Evolutionary conservation across 2,113 vertebrate genomes (phyloP).

Genomic region (Genyomyrus donnyi): DNA sequence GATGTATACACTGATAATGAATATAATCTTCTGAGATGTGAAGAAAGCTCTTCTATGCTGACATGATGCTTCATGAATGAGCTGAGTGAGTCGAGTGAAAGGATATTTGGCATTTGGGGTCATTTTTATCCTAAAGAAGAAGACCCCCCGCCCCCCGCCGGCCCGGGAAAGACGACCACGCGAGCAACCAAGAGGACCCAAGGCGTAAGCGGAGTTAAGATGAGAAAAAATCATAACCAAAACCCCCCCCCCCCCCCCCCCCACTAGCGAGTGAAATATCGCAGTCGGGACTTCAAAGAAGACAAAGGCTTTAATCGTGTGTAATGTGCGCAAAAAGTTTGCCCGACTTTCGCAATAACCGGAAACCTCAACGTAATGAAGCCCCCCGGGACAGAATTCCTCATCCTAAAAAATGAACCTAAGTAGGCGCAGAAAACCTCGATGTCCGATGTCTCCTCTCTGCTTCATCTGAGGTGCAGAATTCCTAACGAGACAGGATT

Average conservation of each 20-base stretch:
- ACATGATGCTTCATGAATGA: neutral
- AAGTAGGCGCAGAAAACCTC: neutral
- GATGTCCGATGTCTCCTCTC: neutral
- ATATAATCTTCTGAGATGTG: neutral
- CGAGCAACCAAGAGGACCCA: no score
- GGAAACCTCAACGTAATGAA: conserved; percentile 29
- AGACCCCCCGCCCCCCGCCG: conserved; percentile 20
- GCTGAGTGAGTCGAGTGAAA: neutral
- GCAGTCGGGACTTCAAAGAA: conserved; percentile 51
- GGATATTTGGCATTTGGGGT: conserved; percentile 32
- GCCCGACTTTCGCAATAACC: conserved; percentile 40
- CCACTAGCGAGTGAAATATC: conserved; percentile 41
- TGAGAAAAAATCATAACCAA: no score
- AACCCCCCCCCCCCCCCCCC: conserved; percentile 19
- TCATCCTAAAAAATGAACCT: neutral
- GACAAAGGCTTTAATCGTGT: conserved; percentile 56
- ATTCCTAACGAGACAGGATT: conserved; percentile 1
- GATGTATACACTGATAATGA: neutral
- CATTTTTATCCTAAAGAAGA: conserved; percentile 54
- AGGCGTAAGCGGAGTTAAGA: no score
- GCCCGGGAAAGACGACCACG: no score
- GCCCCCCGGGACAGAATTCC: neutral
- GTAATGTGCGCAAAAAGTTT: conserved; percentile 46
- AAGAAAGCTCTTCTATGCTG: neutral
- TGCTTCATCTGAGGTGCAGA: neutral